These are phyloP conservation scores for Zelleria hepariella DNA, from an alignment of 2,888 invertebrate genomes.

Conservation along the genomic window DNA sequence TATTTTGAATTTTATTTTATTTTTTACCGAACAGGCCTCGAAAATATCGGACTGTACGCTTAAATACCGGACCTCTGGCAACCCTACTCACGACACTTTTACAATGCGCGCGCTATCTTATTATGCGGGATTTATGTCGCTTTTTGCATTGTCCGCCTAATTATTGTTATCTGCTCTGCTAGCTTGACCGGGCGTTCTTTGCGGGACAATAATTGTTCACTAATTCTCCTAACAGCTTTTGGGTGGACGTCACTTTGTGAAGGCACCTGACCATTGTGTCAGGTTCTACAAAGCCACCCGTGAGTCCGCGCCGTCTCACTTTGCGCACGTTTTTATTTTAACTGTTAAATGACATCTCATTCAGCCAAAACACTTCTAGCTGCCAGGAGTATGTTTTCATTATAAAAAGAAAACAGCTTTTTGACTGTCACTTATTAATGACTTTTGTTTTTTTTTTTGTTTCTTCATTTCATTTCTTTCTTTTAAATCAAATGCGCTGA, in stretches of 20 bases:
- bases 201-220: constrained; percentile 64
- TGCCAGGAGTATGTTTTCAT: too few relatives aligned
- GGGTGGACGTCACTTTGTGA: constrained; percentile 23
- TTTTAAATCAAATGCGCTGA: constrained; percentile 23
- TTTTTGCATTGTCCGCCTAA: constrained; percentile 66
- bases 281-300: constrained; percentile 56
- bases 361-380: too few relatives aligned
- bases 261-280: constrained; percentile 41
- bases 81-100: constrained; percentile 48
- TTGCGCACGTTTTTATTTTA: not conserved
- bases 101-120: constrained; percentile 56
- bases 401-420: too few relatives aligned
- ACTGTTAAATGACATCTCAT: constrained; percentile 41
- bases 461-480: constrained; percentile 18
- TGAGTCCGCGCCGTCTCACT: constrained; percentile 19
- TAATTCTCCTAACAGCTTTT: constrained; percentile 68
- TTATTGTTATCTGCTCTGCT: constrained; percentile 68
- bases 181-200: constrained; percentile 60
- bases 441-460: constrained; percentile 8
- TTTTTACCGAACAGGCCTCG: too few relatives aligned
- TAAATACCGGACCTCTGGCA: too few relatives aligned
- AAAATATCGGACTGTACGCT: too few relatives aligned
- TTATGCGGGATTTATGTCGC: constrained; percentile 71
- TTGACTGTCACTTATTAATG: not conserved
- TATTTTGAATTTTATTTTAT: too few relatives aligned